Base-by-base conservation (phyloP, 1,140 invertebrate genomes). In the Vanessa tameamea region DNA sequence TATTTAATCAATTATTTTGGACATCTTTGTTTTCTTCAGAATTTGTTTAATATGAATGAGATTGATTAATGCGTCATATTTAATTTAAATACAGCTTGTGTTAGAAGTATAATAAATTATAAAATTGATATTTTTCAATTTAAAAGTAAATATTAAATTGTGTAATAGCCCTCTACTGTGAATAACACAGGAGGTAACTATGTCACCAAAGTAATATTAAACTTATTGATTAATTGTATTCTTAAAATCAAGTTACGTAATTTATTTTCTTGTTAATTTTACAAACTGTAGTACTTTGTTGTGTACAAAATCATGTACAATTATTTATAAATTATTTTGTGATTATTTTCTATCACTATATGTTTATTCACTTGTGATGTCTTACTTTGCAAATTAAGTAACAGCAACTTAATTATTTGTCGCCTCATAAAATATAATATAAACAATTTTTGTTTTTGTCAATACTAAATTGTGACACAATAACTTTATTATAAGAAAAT, bases 401-500 rank as follows among this genome's bases (percentile, higher is more conserved):
- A 55, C 8, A 55, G 23, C 16, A 55, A 16, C 20, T 6, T 53
- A 53, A 23, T 31, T 31, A 4, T 31, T 23, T 23, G 13, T 57
- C 20, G 53, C 20, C 9, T 57, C 20, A 57, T n/a, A 53, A 23
- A 57, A 23, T 23, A 23, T 11, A 11, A 53, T 16, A 11, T 55
- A 23, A 57, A 8, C 53, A 57, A 57, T 13, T 51, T 51, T 55
- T 7, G 16, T 51, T 53, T 9, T 23, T 43, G 37, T 43, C 7
- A 43, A 1, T 43, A 43, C 9, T 43, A 43, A 43, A 9, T 43
- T 66, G 14, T 53, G 64, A 15, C n/a, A 64, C 37, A 64, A 64
- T 7, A 47, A 48, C 16, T 16, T 47, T 64, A 20, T 57, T 57
- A 23, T 57, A 57, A 23, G 11, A 73, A 63, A 67, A 73, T 50